Evolutionary conservation across 2,888 invertebrate species (phyloP).

Genomic region (Apotomis turbidana): DNA sequence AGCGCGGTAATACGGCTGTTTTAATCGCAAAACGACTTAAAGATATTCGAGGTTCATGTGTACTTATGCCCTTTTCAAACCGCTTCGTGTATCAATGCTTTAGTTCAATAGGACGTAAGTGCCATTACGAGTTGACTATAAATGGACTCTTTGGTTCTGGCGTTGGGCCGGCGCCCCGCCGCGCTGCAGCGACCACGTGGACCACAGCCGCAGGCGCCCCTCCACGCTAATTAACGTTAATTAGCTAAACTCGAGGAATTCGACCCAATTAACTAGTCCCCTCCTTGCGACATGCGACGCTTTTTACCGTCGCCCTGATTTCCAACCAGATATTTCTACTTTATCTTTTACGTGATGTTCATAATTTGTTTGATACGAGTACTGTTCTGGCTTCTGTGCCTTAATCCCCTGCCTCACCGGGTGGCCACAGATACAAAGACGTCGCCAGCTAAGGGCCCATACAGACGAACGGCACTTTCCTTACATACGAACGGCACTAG

Average conservation of each 20-base stretch:
- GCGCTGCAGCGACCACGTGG: constrained; percentile 61
- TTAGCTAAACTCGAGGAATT: constrained; percentile 74
- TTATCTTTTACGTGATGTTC: constrained; percentile 64
- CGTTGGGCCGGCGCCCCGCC: constrained; percentile 27
- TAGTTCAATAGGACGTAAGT: not conserved
- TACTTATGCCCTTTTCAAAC: not conserved
- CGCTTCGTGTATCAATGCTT: not conserved
- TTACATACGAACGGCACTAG: no score
- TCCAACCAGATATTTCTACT: constrained; percentile 43
- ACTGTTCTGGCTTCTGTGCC: no score
- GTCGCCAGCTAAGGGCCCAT: no score
- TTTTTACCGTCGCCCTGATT: constrained; percentile 41
- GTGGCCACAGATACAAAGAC: no score
- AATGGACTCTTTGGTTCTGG: constrained; percentile 8
- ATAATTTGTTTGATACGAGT: constrained; percentile 46
- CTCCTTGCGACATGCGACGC: constrained; percentile 43
- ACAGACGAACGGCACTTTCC: no score
- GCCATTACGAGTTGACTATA: not conserved
- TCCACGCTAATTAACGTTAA: constrained; percentile 57
- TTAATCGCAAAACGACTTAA: not conserved
- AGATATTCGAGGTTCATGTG: not conserved
- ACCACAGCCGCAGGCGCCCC: constrained; percentile 67
- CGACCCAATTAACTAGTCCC: constrained; percentile 67
- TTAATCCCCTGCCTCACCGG: no score
- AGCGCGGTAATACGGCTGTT: not conserved